Percentiles rank a stretch among this genome's conserved stretches.
phyloP scores from a whole-genome alignment of 2,888 invertebrate genomes.

The Meiosimyza decipiens region DNA sequence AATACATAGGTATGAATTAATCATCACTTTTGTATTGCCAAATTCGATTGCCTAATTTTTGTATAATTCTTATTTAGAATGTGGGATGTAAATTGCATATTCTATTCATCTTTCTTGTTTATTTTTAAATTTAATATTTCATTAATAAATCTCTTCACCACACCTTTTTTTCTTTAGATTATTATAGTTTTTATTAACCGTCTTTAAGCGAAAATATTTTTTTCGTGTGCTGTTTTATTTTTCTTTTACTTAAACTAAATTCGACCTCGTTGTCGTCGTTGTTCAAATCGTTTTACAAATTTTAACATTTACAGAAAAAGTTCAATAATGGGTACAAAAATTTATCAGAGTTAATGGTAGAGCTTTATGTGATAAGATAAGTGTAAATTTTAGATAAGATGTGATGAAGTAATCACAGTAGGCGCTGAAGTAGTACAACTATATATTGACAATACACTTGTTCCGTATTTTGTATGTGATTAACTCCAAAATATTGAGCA shows the following conservation, averaged over 20 bases:
- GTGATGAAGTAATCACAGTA: background rate
- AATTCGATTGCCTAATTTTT: too few species aligned
- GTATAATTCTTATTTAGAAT: too few species aligned
- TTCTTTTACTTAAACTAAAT: slow-evolving; percentile 2
- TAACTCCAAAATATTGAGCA: slow-evolving; percentile 22
- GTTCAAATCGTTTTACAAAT: slow-evolving; percentile 29
- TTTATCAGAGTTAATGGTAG: slow-evolving; percentile 25
- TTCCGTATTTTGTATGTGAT: slow-evolving; percentile 3
- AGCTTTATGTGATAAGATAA: slow-evolving; percentile 31
- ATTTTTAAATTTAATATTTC: background rate
- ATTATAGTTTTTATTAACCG: background rate
- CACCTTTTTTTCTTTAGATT: slow-evolving; percentile 11
- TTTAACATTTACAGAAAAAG: slow-evolving; percentile 1
- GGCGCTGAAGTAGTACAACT: background rate
- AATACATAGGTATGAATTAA: background rate
- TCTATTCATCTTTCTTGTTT: background rate
- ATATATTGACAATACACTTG: background rate
- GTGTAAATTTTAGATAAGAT: slow-evolving; percentile 27
- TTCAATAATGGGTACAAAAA: slow-evolving; percentile 24
- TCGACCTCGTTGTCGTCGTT: slow-evolving; percentile 33
- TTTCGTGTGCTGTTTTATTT: slow-evolving; percentile 1
- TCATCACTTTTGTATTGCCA: background rate
- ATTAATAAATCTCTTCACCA: background rate
- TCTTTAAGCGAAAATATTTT: slow-evolving; percentile 11
- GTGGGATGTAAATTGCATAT: background rate